Percentiles rank a stretch among this genome's conserved stretches.
Conservation (phyloP, 2,797 vertebrate species). For the Xiphophorus birchmanni region DNA sequence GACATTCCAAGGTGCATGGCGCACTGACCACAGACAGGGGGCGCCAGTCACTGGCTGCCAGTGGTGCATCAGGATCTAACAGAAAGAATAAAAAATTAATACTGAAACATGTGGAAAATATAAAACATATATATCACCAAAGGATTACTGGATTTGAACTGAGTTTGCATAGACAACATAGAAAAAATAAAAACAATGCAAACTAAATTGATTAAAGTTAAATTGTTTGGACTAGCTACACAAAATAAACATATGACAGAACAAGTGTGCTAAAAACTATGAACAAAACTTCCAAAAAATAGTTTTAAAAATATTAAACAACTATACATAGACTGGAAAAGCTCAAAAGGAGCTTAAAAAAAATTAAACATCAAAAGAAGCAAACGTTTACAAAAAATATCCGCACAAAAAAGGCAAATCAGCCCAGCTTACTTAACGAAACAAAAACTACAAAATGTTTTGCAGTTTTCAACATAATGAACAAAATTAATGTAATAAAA, state of each 20-base stretch:
- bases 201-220: neutral
- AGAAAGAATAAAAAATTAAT: neutral
- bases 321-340: neutral
- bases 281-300: neutral
- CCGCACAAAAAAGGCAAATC: too few relatives aligned
- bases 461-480: neutral
- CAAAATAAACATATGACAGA: neutral
- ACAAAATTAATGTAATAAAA: neutral
- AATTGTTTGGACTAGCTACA: neutral
- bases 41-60: conserved; percentile 87
- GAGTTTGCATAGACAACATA: neutral
- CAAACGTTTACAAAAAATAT: neutral
- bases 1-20: conserved; percentile 83
- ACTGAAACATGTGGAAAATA: neutral
- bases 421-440: too few relatives aligned
- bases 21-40: conserved; percentile 88
- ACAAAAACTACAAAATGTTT: neutral
- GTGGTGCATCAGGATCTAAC: conserved; percentile 84
- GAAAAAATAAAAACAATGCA: neutral
- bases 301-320: neutral
- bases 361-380: neutral
- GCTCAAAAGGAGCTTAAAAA: neutral
- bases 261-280: neutral
- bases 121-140: neutral
- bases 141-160: neutral